phyloP scores from a whole-genome alignment of 2,888 invertebrate species.

The Palloptera scutellata region DNA sequence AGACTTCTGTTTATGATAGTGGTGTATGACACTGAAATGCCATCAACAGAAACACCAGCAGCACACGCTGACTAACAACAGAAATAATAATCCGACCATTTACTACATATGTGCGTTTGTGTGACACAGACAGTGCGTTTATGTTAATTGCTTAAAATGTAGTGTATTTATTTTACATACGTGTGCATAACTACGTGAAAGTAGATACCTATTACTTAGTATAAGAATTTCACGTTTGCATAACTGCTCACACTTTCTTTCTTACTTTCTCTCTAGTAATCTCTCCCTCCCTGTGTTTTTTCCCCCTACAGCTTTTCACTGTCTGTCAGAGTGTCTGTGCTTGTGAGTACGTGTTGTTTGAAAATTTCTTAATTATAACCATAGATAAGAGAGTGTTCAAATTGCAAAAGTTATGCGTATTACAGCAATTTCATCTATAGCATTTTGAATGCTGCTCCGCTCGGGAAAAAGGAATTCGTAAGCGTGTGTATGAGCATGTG shows the following conservation, averaged over 20 bases:
- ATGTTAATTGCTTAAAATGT: conserved; percentile 12
- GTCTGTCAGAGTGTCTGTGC: background rate
- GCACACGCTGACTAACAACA: conserved; percentile 46
- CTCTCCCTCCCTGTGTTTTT: background rate
- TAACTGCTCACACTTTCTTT: too few relatives aligned
- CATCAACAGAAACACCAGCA: conserved; percentile 40
- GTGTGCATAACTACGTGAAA: background rate
- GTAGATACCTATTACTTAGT: background rate
- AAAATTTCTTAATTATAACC: conserved; percentile 32
- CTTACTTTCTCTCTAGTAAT: too few relatives aligned
- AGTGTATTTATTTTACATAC: background rate
- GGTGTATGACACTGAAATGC: background rate
- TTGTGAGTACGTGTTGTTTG: conserved; percentile 22
- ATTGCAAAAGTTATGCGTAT: conserved; percentile 11
- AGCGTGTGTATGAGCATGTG: too few relatives aligned
- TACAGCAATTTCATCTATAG: background rate
- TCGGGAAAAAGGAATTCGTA: too few relatives aligned
- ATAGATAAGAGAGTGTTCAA: conserved; percentile 21
- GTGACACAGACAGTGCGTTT: background rate
- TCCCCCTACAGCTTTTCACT: background rate
- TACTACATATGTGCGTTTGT: background rate
- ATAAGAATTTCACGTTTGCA: too few relatives aligned
- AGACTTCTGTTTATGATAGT: background rate
- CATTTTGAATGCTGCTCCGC: too few relatives aligned
- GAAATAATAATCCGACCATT: conserved; percentile 5